Percentiles rank a stretch among this genome's conserved stretches.
Evolutionary conservation across 2,888 invertebrate species (phyloP).

Genomic region (Drosophila conformis): DNA sequence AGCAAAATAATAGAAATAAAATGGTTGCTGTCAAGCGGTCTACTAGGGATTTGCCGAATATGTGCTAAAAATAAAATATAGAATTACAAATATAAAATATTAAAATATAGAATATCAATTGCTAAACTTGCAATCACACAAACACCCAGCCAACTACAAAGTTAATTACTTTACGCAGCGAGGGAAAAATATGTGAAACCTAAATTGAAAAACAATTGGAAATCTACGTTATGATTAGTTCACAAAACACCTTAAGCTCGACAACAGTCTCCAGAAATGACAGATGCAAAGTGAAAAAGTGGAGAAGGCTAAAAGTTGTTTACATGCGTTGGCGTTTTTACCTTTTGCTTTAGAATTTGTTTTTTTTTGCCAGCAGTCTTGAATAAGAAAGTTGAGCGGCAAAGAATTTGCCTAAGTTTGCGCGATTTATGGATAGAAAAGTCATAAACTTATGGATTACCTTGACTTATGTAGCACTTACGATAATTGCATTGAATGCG

Average conservation of each 20-base stretch:
- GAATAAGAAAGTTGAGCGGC: constrained; percentile 47
- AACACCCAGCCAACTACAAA: neutral
- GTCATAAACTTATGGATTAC: constrained; percentile 79
- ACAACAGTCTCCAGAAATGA: neutral
- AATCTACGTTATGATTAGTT: constrained; percentile 12
- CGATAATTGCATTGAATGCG: constrained; percentile 75
- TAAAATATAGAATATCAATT: neutral
- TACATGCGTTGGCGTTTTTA: constrained; percentile 57
- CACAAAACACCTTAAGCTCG: constrained; percentile 1
- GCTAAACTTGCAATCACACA: neutral
- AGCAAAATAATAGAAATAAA: constrained; percentile 2
- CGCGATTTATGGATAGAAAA: constrained; percentile 73
- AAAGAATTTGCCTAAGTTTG: constrained; percentile 63
- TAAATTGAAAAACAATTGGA: constrained; percentile 17
- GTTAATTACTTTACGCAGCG: neutral
- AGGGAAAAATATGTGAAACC: neutral
- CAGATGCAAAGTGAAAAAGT: constrained; percentile 9
- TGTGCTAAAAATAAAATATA: constrained; percentile 9
- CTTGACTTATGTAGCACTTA: constrained; percentile 75
- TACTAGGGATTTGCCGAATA: neutral
- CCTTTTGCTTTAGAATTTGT: constrained; percentile 39
- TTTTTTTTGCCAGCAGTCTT: constrained; percentile 17
- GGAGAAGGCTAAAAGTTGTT: constrained; percentile 47
- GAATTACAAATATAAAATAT: constrained; percentile 2
- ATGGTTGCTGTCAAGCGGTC: constrained; percentile 26